Conservation (phyloP, 2,113 vertebrate genomes). For the Epinephelus fuscoguttatus region DNA sequence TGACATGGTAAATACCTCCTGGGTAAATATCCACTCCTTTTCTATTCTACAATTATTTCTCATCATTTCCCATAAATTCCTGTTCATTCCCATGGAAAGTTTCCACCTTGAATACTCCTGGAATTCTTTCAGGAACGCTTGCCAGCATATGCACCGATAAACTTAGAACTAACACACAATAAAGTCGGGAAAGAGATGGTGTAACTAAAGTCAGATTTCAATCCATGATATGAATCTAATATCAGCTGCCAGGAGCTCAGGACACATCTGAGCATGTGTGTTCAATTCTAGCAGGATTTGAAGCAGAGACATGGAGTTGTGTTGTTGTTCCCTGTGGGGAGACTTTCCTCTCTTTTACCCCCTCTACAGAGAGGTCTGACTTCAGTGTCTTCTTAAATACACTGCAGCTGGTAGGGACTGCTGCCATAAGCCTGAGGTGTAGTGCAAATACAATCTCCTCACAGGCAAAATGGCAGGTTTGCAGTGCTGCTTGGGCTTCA, state of each 20-base stretch:
- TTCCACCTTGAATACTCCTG: too few relatives aligned
- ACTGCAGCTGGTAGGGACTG: constrained; percentile 2
- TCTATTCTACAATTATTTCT: too few relatives aligned
- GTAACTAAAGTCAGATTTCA: not conserved
- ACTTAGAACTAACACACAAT: too few relatives aligned
- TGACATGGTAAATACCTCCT: too few relatives aligned
- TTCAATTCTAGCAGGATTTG: not conserved
- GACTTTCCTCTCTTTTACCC: not conserved
- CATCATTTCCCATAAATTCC: too few relatives aligned
- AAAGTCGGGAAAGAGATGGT: too few relatives aligned
- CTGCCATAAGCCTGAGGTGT: not conserved
- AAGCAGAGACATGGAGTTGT: too few relatives aligned
- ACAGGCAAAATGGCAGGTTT: not conserved
- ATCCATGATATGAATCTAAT: not conserved
- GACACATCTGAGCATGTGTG: not conserved
- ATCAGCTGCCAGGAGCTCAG: not conserved
- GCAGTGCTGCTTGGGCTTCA: not conserved
- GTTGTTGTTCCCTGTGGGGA: too few relatives aligned
- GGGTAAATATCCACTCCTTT: too few relatives aligned
- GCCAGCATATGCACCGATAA: too few relatives aligned
- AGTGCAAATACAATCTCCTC: not conserved
- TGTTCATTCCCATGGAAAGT: too few relatives aligned
- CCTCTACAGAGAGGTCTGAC: not conserved
- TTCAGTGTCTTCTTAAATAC: not conserved
- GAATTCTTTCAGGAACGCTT: too few relatives aligned